Conservation (phyloP, 2,888 invertebrate species). For the Heteromyza rotundicornis region DNA sequence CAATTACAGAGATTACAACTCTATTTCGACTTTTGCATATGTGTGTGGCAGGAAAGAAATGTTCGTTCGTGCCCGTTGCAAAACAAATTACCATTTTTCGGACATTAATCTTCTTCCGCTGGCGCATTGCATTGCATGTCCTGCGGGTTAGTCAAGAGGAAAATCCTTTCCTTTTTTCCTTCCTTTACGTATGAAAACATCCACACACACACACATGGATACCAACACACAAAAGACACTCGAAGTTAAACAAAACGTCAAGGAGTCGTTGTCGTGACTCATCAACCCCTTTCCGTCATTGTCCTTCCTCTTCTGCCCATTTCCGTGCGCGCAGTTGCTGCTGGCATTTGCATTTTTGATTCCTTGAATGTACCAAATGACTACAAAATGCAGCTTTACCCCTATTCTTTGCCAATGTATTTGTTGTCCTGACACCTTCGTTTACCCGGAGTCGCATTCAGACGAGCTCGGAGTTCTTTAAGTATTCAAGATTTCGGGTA, state of each 20-base stretch:
- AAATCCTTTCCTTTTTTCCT: no score
- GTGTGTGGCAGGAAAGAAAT: background rate
- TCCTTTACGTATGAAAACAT: no score
- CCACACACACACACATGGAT: background rate
- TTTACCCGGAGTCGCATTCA: background rate
- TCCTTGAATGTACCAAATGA: background rate
- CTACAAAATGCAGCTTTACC: constrained; percentile 6
- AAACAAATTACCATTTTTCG: constrained; percentile 37
- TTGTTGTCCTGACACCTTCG: background rate
- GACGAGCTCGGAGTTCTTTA: background rate
- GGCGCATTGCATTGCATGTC: constrained; percentile 9
- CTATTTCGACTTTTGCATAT: constrained; percentile 48
- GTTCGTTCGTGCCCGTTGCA: constrained; percentile 3
- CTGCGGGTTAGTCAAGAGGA: constrained; percentile 26
- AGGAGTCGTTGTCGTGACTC: background rate
- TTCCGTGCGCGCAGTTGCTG: background rate
- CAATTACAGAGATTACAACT: constrained; percentile 61
- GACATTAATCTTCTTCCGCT: constrained; percentile 32
- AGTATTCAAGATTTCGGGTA: background rate
- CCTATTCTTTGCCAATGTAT: background rate
- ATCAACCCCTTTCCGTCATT: background rate
- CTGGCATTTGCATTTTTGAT: constrained; percentile 3
- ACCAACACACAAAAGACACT: background rate
- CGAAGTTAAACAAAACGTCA: constrained; percentile 6
- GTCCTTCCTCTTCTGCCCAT: background rate